Evolutionary conservation across 2,797 vertebrate species (phyloP).

Genomic region (Paguma larvata): DNA sequence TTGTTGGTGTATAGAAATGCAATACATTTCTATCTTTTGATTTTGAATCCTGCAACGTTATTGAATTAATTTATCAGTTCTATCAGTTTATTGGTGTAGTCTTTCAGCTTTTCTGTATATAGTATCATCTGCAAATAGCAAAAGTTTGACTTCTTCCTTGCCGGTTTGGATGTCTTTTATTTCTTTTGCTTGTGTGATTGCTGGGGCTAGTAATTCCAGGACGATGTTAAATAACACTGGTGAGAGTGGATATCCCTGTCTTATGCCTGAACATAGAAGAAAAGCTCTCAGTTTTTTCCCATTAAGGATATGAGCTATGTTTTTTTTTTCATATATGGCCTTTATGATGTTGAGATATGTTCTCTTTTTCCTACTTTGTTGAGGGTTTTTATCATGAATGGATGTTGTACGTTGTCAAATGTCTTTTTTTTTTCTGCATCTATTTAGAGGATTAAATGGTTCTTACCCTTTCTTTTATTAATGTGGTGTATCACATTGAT

Average conservation of each 20-base stretch:
- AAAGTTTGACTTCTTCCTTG: background rate
- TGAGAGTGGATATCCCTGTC: background rate
- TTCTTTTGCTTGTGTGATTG: background rate
- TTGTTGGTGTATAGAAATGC: background rate
- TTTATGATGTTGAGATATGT: background rate
- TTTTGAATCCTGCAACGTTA: background rate
- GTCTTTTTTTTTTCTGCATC: background rate
- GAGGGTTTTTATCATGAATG: background rate
- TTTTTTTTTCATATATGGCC: background rate
- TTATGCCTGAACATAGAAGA: background rate
- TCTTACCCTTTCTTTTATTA: background rate
- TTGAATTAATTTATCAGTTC: background rate
- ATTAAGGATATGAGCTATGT: background rate
- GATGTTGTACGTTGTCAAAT: background rate
- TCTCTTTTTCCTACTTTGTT: background rate
- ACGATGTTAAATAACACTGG: background rate
- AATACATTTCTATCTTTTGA: background rate
- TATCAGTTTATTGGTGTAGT: background rate
- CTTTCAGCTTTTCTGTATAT: background rate
- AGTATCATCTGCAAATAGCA: background rate
- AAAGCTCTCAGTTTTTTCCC: background rate
- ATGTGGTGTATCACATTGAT: background rate
- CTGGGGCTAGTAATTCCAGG: background rate
- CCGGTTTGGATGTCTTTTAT: background rate
- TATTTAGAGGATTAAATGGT: background rate